Evolutionary conservation across 1,140 invertebrate species (phyloP).

Genomic region (Neodiprion pinetum): DNA sequence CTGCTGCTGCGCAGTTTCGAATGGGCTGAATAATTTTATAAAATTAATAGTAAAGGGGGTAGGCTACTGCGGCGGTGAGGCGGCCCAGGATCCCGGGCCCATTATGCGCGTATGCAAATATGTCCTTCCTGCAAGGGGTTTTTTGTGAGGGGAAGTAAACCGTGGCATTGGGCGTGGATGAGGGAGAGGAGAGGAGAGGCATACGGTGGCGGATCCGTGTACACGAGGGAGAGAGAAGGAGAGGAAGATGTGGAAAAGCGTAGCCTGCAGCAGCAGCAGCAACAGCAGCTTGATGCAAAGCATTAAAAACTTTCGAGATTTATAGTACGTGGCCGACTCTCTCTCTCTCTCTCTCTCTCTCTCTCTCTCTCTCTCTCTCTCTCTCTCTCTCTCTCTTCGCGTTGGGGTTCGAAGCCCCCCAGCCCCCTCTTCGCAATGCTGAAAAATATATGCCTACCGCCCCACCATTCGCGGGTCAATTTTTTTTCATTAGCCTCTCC

Average conservation of each 20-base stretch:
- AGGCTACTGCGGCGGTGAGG: slow-evolving; percentile 18
- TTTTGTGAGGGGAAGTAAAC: slow-evolving; percentile 2
- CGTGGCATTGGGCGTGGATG: background rate
- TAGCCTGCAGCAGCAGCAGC: slow-evolving; percentile 7
- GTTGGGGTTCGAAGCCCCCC: background rate
- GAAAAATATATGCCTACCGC: background rate
- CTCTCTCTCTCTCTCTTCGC: background rate
- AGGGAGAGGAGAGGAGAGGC: slow-evolving; percentile 20
- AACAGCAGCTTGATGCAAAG: slow-evolving; percentile 40
- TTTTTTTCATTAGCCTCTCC: background rate
- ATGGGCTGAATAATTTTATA: slow-evolving; percentile 60
- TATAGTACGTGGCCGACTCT: slow-evolving; percentile 47
- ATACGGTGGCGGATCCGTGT: slow-evolving; percentile 24
- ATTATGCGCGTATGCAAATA: slow-evolving; percentile 63
- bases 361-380: background rate
- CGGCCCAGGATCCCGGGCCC: slow-evolving; percentile 33
- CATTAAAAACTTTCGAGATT: slow-evolving; percentile 61
- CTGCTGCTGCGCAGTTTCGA: slow-evolving; percentile 37
- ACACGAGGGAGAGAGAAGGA: slow-evolving; percentile 32
- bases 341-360: slow-evolving; percentile 2
- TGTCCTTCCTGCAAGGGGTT: slow-evolving; percentile 13
- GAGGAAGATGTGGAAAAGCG: slow-evolving; percentile 27
- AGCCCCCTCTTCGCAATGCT: too few species aligned
- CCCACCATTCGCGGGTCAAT: background rate
- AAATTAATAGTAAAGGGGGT: slow-evolving; percentile 63